Base-by-base conservation (phyloP, 2,113 vertebrate genomes). In the Eupsittula cactorum region DNA sequence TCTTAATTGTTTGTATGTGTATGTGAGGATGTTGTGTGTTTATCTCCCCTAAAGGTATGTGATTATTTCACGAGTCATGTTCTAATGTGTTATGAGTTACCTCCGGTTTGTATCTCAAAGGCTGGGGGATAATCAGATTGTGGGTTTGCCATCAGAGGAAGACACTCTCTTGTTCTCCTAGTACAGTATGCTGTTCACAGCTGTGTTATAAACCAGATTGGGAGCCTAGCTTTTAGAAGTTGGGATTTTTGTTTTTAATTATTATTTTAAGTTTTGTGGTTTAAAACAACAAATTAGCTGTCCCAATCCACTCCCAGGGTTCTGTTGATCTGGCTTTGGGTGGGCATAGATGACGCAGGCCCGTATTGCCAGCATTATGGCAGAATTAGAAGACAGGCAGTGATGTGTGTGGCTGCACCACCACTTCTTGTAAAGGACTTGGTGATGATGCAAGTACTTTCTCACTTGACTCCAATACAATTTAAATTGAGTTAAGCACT, bases 231-330 rank as follows among this genome's bases (percentile, higher is more conserved):
- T 89, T 77, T 64, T 29, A 12, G 12, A 86, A 83, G 8, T 24
- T 64, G 64, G 59, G 31, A 10, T 46, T 82, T 89, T 29, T 4
- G 7, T 33, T 86, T 50, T 76, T 60, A 69, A 46, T 65, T 24
- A 11, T 47, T 73, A n/a, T 16, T 49, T 39, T 12, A 28, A 70
- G 3, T 4, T 21, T 55, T 85, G 82, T 75, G 14, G 44, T 89
- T 87, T 46, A 46, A 82, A 27, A 18, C 27, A 49, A 31, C 27
- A 53, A 11, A 16, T 67, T 71, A 21, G 6, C 21, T 90, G 16
- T 47, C 31, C 13, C 9, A 47, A 0, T 62, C 27, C 6, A 13
- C 24, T 46, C 14, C 28, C 4, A 1, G 0, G 2, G 29, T 88
- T 90, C 35, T 79, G 35, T 62, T 50, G 29, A 24, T 67, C 44